phyloP scores from a whole-genome alignment of 1,140 invertebrate species.

The Drosophila asahinai region DNA sequence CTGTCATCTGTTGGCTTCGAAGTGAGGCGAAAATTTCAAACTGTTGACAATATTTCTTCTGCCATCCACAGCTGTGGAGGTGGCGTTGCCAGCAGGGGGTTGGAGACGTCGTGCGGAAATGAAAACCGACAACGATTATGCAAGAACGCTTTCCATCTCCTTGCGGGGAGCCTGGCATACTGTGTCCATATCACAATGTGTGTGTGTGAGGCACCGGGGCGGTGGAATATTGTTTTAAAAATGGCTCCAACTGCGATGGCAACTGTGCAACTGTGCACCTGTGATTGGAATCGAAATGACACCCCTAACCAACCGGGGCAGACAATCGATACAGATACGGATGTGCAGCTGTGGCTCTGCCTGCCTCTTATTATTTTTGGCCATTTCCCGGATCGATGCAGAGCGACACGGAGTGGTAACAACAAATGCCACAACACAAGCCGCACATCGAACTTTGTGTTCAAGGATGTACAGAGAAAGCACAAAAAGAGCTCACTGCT shows the following conservation, averaged over 20 bases:
- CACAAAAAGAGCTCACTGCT: neutral
- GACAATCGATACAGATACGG: slow-evolving; percentile 34
- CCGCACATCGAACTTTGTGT: neutral
- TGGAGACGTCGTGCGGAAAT: slow-evolving; percentile 50
- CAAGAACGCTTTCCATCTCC: slow-evolving; percentile 44
- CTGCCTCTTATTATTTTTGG: slow-evolving; percentile 34
- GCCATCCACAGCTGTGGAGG: slow-evolving; percentile 21
- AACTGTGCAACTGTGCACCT: slow-evolving; percentile 26
- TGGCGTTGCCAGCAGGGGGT: neutral
- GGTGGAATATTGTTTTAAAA: slow-evolving; percentile 65
- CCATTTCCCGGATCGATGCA: slow-evolving; percentile 25
- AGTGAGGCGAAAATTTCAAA: slow-evolving; percentile 50
- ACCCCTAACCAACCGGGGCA: slow-evolving; percentile 10
- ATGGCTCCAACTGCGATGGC: slow-evolving; percentile 15
- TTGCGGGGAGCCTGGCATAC: slow-evolving; percentile 5
- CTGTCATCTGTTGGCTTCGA: slow-evolving; percentile 14
- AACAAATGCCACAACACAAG: slow-evolving; percentile 19
- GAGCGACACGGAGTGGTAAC: slow-evolving; percentile 5
- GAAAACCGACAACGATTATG: slow-evolving; percentile 76
- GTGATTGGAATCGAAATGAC: slow-evolving; percentile 47
- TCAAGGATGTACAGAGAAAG: neutral
- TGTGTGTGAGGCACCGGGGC: neutral
- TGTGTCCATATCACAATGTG: neutral
- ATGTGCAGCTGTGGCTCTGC: slow-evolving; percentile 32
- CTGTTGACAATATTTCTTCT: slow-evolving; percentile 48